These are phyloP conservation scores for Neoascia interrupta DNA, from an alignment of 2,888 invertebrate genomes.

Conservation along the genomic window DNA sequence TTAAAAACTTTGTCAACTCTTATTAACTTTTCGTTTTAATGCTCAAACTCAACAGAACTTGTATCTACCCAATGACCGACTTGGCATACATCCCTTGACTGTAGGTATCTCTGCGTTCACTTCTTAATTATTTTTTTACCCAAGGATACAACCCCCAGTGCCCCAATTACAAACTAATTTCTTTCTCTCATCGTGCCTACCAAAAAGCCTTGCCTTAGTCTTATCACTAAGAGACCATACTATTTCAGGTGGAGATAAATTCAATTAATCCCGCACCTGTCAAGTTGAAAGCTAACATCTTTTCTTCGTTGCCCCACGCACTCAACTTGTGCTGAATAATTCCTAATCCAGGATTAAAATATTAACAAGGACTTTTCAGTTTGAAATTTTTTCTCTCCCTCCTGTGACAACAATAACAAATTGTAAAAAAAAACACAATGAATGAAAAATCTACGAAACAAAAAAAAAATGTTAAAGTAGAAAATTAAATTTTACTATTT, in stretches of 20 bases:
- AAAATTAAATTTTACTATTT: conserved; percentile 59
- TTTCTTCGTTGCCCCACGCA: not conserved
- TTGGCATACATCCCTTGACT: conserved; percentile 8
- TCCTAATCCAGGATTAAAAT: conserved; percentile 64
- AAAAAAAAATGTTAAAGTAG: conserved; percentile 5
- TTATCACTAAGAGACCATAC: conserved; percentile 30
- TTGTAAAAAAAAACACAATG: not conserved
- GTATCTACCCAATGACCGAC: conserved; percentile 17
- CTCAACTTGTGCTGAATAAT: conserved; percentile 5
- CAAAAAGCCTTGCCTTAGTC: not conserved
- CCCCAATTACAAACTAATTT: conserved; percentile 50
- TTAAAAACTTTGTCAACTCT: conserved; percentile 19
- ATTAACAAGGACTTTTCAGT: conserved; percentile 63
- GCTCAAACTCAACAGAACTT: too few relatives aligned
- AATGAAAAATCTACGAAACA: not conserved
- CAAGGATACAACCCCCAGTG: not conserved
- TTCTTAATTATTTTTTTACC: conserved; percentile 50
- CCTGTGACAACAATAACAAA: not conserved
- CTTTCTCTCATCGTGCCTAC: conserved; percentile 3
- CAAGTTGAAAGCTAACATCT: conserved; percentile 58
- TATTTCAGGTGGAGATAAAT: conserved; percentile 57
- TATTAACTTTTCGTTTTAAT: not conserved
- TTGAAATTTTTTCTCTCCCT: not conserved
- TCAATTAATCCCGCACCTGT: conserved; percentile 66
- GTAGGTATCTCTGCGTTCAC: not conserved